Conservation (phyloP, 2,113 vertebrate species). For the Martes martes region DNA sequence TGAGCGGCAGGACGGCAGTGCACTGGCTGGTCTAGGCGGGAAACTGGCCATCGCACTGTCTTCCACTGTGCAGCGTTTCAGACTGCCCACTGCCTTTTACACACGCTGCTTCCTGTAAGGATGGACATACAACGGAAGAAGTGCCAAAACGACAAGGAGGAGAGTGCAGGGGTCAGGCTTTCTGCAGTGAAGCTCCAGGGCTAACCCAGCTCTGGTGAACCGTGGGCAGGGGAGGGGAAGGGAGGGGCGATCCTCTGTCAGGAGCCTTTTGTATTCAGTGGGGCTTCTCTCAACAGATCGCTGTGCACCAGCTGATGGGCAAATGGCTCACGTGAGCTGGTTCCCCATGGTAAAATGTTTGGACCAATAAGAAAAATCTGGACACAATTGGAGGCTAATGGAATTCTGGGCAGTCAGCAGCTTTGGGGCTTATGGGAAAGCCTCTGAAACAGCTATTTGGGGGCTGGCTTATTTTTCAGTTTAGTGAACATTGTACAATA, state of each 20-base stretch:
- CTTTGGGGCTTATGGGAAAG: not conserved
- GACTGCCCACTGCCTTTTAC: not conserved
- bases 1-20: accelerated
- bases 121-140: not conserved
- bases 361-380: not conserved
- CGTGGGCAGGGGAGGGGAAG: not conserved
- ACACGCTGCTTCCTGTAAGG: accelerated
- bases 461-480: constrained; percentile 20
- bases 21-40: accelerated
- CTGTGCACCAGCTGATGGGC: not conserved
- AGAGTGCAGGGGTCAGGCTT: not conserved
- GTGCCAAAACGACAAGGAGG: not conserved
- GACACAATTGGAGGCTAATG: not conserved
- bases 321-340: not conserved
- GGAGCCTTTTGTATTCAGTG: not conserved
- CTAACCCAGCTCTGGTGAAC: not conserved
- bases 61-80: accelerated
- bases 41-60: not conserved
- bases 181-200: not conserved
- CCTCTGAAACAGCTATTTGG: constrained; percentile 1
- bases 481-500: not conserved
- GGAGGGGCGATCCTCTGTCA: not conserved
- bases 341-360: not conserved
- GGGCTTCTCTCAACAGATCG: not conserved
- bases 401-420: constrained; percentile 51